Conservation (phyloP, 2,113 vertebrate species). For the Edolisoma coerulescens region DNA sequence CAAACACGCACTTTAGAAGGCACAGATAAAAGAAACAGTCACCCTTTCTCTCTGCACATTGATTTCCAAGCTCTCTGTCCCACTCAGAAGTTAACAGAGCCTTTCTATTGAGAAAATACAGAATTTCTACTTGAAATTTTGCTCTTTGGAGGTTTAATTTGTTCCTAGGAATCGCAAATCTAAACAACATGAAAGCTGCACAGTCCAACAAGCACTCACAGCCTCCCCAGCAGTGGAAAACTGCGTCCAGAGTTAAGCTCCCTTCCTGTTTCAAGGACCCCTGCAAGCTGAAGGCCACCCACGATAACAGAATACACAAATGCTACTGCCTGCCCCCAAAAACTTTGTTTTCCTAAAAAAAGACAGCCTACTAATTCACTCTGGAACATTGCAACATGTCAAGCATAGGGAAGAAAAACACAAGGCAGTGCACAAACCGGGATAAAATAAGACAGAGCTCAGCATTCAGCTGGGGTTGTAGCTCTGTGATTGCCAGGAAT, state of each 20-base stretch:
- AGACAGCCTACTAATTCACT: background rate
- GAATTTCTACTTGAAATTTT: background rate
- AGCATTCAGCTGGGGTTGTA: background rate
- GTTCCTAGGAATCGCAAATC: background rate
- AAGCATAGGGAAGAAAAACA: background rate
- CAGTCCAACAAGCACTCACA: background rate
- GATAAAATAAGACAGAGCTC: background rate
- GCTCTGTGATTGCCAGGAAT: background rate
- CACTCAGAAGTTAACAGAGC: background rate
- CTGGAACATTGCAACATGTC: background rate
- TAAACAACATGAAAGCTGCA: background rate
- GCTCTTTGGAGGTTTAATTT: background rate
- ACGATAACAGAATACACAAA: background rate
- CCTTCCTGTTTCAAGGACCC: background rate
- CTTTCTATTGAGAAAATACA: background rate
- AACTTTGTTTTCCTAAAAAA: background rate
- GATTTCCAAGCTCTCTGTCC: background rate
- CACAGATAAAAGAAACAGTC: background rate
- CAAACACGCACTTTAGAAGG: background rate
- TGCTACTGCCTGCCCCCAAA: background rate
- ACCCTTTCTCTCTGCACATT: background rate
- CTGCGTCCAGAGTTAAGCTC: background rate
- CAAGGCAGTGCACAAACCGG: background rate
- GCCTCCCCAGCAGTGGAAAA: background rate
- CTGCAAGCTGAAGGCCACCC: conserved; percentile 21